Percentiles rank a stretch among this genome's conserved stretches.
These are phyloP conservation scores for Vanessa cardui DNA, from an alignment of 2,888 invertebrate genomes.

Conservation along the genomic window DNA sequence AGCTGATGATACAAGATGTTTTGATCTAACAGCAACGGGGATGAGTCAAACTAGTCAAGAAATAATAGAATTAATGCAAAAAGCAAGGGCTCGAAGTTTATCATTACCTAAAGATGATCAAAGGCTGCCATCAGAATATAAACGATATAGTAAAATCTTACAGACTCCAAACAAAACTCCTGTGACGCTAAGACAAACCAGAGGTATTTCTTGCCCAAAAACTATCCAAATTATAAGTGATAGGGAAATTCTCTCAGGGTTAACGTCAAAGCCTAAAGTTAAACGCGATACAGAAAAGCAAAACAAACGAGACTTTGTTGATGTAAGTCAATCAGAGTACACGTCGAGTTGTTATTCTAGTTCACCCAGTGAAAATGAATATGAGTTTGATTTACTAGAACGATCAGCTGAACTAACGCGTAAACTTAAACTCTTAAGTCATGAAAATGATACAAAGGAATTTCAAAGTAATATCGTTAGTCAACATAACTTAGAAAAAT, in stretches of 20 bases:
- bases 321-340: slow-evolving; percentile 79
- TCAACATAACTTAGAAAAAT: slow-evolving; percentile 46
- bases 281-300: slow-evolving; percentile 61
- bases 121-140: slow-evolving; percentile 64
- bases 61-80: slow-evolving; percentile 77
- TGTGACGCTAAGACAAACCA: slow-evolving; percentile 58
- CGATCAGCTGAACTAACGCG: slow-evolving; percentile 72
- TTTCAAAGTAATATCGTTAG: slow-evolving; percentile 51
- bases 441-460: slow-evolving; percentile 65
- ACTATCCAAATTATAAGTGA: slow-evolving; percentile 79
- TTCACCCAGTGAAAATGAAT: slow-evolving; percentile 80
- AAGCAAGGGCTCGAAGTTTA: slow-evolving; percentile 75
- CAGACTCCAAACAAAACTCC: slow-evolving; percentile 81
- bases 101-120: slow-evolving; percentile 80
- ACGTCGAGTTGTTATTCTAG: slow-evolving; percentile 80
- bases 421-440: slow-evolving; percentile 71
- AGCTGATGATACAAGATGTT: slow-evolving; percentile 61
- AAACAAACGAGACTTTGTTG: slow-evolving; percentile 71
- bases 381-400: slow-evolving; percentile 75
- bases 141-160: slow-evolving; percentile 69
- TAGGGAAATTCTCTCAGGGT: slow-evolving; percentile 78
- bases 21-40: slow-evolving; percentile 68
- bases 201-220: slow-evolving; percentile 80
- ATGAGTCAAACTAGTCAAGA: slow-evolving; percentile 77
- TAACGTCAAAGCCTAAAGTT: slow-evolving; percentile 66